Conservation (phyloP, 2,888 invertebrate species). For the Belgica antarctica region DNA sequence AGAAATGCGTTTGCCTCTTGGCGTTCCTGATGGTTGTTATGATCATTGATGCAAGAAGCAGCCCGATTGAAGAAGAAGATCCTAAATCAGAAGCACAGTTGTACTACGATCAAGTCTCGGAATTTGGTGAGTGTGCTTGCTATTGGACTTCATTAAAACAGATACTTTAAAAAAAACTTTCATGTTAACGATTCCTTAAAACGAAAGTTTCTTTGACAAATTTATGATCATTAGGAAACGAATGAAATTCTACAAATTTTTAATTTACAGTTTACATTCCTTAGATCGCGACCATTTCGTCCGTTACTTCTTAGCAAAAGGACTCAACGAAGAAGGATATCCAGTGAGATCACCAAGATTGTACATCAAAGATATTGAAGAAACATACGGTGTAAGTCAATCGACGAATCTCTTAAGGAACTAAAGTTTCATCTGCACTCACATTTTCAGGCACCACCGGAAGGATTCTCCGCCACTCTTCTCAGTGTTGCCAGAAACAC, state of each 20-base stretch:
- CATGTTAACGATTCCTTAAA: no score
- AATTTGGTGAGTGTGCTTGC: no score
- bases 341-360: background rate
- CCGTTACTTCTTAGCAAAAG: slow-evolving; percentile 11
- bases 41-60: background rate
- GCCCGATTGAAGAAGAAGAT: background rate
- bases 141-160: no score
- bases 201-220: no score
- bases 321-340: background rate
- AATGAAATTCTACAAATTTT: no score
- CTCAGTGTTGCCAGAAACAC: background rate
- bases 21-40: background rate
- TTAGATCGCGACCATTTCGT: slow-evolving; percentile 17
- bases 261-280: no score
- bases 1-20: background rate
- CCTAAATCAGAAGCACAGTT: background rate
- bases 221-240: no score
- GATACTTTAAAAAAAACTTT: no score
- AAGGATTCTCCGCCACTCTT: background rate
- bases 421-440: no score
- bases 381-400: slow-evolving; percentile 35
- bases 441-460: slow-evolving; percentile 11
- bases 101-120: background rate
- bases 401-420: no score
- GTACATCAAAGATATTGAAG: background rate